phyloP scores from a whole-genome alignment of 1,140 invertebrate genomes.

The Bombus huntii region DNA sequence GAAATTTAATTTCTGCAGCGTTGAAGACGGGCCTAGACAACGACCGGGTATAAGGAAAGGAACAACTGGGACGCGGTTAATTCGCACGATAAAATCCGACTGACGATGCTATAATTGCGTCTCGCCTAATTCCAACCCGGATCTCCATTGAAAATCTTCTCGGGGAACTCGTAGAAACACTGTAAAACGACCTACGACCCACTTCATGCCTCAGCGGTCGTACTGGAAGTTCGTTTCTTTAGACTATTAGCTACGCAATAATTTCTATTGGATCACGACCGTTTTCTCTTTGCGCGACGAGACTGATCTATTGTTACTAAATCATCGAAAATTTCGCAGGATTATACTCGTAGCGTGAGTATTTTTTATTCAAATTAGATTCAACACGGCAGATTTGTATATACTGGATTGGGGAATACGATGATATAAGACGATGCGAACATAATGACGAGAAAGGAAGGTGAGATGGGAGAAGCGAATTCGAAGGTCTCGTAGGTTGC shows the following conservation, averaged over 20 bases:
- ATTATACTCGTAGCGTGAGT: no score
- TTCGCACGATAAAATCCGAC: constrained; percentile 28
- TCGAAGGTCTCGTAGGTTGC: no score
- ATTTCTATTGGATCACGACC: not conserved
- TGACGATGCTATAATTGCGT: constrained; percentile 34
- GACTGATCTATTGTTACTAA: not conserved
- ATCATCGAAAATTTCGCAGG: not conserved
- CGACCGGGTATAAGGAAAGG: not conserved
- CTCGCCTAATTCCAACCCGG: constrained; percentile 23
- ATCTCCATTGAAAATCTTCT: constrained; percentile 31
- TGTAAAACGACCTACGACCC: no score
- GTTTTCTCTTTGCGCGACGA: not conserved
- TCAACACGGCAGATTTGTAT: no score
- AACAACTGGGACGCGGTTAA: constrained; percentile 24
- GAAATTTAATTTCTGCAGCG: constrained; percentile 25
- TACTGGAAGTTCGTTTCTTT: constrained; percentile 16
- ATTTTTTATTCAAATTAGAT: no score
- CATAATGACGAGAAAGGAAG: no score
- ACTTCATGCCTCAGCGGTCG: constrained; percentile 7
- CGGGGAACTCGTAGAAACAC: not conserved
- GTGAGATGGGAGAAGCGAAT: no score
- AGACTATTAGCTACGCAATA: not conserved
- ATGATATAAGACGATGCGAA: no score
- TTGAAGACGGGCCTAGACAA: not conserved
- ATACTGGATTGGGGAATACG: no score